These are phyloP conservation scores for Mellivora capensis DNA, from an alignment of 2,113 vertebrate genomes.

Conservation along the genomic window DNA sequence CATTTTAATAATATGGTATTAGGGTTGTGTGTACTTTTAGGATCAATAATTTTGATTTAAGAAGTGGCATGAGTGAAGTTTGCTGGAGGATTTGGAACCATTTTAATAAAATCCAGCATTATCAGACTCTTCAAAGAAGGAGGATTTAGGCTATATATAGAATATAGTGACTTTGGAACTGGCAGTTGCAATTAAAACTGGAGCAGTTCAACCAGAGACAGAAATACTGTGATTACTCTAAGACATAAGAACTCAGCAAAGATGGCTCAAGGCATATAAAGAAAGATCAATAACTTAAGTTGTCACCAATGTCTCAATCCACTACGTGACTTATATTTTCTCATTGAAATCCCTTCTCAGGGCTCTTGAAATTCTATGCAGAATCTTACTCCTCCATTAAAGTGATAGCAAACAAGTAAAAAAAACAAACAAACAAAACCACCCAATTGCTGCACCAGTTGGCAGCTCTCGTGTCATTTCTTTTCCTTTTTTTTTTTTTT, in stretches of 20 bases:
- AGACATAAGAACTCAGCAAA: constrained; percentile 13
- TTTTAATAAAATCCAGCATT: constrained; percentile 46
- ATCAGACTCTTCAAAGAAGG: background rate
- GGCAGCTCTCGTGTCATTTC: background rate
- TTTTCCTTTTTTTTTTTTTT: too few species aligned
- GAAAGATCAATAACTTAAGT: constrained; percentile 30
- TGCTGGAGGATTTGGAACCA: background rate
- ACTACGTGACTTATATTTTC: background rate
- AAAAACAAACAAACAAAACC: background rate
- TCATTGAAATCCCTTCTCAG: background rate
- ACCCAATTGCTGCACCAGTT: background rate
- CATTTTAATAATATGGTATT: background rate
- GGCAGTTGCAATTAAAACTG: background rate
- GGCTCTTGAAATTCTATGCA: background rate
- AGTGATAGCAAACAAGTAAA: background rate
- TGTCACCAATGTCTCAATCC: background rate
- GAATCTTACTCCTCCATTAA: background rate
- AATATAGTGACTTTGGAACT: background rate
- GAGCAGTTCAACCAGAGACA: background rate
- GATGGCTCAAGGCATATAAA: constrained; percentile 28
- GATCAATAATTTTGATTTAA: constrained; percentile 18
- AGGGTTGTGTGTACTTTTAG: background rate
- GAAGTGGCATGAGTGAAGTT: background rate
- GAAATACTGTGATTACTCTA: background rate
- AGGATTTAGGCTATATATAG: background rate